phyloP scores from a whole-genome alignment of 2,113 vertebrate species.

The Laticauda laticaudata region DNA sequence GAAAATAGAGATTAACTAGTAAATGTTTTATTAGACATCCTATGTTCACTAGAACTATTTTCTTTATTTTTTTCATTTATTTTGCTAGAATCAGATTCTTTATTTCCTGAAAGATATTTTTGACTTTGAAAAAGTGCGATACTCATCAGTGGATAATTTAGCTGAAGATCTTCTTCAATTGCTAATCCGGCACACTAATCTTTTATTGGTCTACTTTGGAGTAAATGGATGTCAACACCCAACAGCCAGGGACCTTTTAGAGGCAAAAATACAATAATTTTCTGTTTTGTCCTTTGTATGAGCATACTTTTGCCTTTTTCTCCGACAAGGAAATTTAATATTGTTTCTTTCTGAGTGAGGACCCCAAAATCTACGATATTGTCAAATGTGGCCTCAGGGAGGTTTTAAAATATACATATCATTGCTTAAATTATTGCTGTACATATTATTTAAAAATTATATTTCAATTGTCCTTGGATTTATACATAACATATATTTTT shows the following conservation, averaged over 20 bases:
- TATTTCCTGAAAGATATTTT: conserved; percentile 96
- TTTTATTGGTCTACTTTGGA: conserved; percentile 81
- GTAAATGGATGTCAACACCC: conserved; percentile 49
- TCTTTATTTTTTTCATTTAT: background rate
- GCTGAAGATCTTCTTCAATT: conserved; percentile 86
- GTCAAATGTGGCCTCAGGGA: conserved; percentile 71
- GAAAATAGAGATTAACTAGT: background rate
- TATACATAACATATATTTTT: conserved; percentile 50
- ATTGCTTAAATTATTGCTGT: conserved; percentile 28
- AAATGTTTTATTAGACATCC: background rate
- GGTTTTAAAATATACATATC: conserved; percentile 34
- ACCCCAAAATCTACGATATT: conserved; percentile 12
- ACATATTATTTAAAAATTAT: conserved; percentile 36
- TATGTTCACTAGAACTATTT: background rate
- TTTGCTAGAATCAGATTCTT: conserved; percentile 86
- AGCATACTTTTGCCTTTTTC: background rate
- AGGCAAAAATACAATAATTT: conserved; percentile 73
- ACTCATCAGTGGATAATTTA: conserved; percentile 81
- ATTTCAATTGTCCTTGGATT: conserved; percentile 51
- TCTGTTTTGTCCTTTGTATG: background rate
- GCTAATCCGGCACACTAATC: conserved; percentile 81
- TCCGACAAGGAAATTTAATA: conserved; percentile 10
- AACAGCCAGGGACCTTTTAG: conserved; percentile 64
- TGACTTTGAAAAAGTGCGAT: conserved; percentile 94
- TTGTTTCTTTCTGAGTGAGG: conserved; percentile 9